Percentiles rank a stretch among this genome's conserved stretches.
These are phyloP conservation scores for Thymelicus sylvestris DNA, from an alignment of 2,888 invertebrate species.

Conservation along the genomic window DNA sequence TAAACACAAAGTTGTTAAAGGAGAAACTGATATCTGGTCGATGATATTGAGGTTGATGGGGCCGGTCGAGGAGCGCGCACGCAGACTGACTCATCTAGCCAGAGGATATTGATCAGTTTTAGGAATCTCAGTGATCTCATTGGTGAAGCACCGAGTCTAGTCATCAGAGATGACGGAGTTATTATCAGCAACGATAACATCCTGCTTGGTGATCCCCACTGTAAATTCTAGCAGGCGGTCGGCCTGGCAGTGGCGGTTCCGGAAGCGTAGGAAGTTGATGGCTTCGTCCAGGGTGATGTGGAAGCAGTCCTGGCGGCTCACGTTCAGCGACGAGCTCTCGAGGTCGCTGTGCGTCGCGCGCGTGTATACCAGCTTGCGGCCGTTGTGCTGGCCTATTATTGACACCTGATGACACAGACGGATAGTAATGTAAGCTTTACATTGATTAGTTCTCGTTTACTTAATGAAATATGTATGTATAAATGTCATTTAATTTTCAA, in stretches of 20 bases:
- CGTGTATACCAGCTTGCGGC: constrained; percentile 63
- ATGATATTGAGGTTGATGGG: too few species aligned
- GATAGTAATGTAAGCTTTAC: too few species aligned
- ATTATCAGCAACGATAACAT: not conserved
- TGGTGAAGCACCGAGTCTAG: not conserved
- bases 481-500: too few species aligned
- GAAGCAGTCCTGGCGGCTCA: constrained; percentile 73
- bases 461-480: too few species aligned
- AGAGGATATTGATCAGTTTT: too few species aligned
- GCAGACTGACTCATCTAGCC: too few species aligned
- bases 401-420: constrained; percentile 54
- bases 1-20: too few species aligned
- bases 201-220: constrained; percentile 45
- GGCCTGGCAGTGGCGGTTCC: constrained; percentile 63
- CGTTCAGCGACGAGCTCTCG: constrained; percentile 64
- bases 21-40: too few species aligned
- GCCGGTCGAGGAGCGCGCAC: too few species aligned
- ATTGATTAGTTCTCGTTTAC: too few species aligned
- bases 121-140: too few species aligned
- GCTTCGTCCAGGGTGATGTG: constrained; percentile 72
- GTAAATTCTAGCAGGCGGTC: constrained; percentile 61
- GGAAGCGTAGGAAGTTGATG: constrained; percentile 66
- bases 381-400: constrained; percentile 63
- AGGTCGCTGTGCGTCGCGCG: constrained; percentile 73
- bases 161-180: not conserved